Conservation (phyloP, 2,888 invertebrate species). For the Aproaerema taeniolella region DNA sequence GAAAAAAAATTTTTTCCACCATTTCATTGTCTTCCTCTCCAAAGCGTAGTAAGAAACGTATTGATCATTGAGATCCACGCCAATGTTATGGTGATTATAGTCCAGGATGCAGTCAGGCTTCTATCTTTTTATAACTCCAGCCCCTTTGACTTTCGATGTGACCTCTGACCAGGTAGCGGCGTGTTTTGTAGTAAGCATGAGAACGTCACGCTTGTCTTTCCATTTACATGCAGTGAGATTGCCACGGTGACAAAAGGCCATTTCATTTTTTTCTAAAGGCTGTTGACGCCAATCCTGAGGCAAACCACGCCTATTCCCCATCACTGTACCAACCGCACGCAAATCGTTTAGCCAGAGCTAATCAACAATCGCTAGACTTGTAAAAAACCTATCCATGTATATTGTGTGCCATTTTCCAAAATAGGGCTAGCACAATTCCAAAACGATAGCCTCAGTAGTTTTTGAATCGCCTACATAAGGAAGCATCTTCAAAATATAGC, state of each 20-base stretch:
- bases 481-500: slow-evolving; percentile 21
- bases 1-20: slow-evolving; percentile 21
- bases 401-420: slow-evolving; percentile 11
- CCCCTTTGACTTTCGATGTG: slow-evolving; percentile 5
- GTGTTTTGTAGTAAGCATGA: slow-evolving; percentile 16
- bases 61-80: slow-evolving; percentile 14
- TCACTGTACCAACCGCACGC: slow-evolving; percentile 19
- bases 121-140: slow-evolving; percentile 2
- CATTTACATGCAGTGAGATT: slow-evolving; percentile 11
- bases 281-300: slow-evolving; percentile 15
- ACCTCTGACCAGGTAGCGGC: slow-evolving; percentile 17
- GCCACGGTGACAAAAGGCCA: slow-evolving; percentile 11
- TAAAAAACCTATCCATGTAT: slow-evolving; percentile 3
- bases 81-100: slow-evolving; percentile 10
- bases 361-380: slow-evolving; percentile 4
- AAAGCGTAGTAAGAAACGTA: slow-evolving; percentile 10
- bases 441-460: slow-evolving; percentile 8
- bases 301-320: slow-evolving; percentile 18
- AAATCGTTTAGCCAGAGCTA: slow-evolving; percentile 12
- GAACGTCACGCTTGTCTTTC: slow-evolving; percentile 18
- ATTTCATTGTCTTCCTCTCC: slow-evolving; percentile 15
- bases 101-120: slow-evolving; percentile 14
- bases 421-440: background rate
- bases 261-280: slow-evolving; percentile 8
- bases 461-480: slow-evolving; percentile 22